These are phyloP conservation scores for Caenorhabditis drosophilae DNA, from an alignment of 2,888 invertebrate species.

Conservation along the genomic window DNA sequence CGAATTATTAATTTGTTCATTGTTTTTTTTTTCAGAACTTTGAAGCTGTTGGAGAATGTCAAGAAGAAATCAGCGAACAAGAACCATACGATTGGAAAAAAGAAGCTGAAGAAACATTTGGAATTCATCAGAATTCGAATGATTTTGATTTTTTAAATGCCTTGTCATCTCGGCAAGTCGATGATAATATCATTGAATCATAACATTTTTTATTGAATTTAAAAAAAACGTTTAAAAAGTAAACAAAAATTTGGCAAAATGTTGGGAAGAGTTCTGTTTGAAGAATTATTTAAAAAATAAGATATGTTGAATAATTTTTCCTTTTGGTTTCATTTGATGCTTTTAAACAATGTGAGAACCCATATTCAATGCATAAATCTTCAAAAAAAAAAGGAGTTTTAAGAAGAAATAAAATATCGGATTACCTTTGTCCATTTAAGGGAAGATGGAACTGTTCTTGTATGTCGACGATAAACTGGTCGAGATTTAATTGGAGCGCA, in stretches of 20 bases:
- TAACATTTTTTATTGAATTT: slow-evolving; percentile 1
- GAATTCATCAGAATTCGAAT: slow-evolving; percentile 25
- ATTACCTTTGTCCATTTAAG: slow-evolving; percentile 60
- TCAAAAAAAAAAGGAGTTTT: slow-evolving; percentile 9
- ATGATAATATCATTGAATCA: slow-evolving; percentile 23
- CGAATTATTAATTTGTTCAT: no score
- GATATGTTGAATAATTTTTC: neutral
- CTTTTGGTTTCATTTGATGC: no score
- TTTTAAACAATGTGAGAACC: slow-evolving; percentile 50
- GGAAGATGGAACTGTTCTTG: slow-evolving; percentile 62
- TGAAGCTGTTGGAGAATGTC: slow-evolving; percentile 15
- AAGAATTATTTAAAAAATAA: neutral
- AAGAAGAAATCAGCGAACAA: slow-evolving; percentile 6
- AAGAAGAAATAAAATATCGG: no score
- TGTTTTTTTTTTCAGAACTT: no score
- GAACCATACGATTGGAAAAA: slow-evolving; percentile 30
- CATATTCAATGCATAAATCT: slow-evolving; percentile 53
- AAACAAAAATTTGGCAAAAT: slow-evolving; percentile 2
- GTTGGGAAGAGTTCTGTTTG: no score
- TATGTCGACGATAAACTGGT: slow-evolving; percentile 63
- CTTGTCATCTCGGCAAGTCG: slow-evolving; percentile 14
- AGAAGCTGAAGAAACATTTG: slow-evolving; percentile 23
- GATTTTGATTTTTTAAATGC: slow-evolving; percentile 22
- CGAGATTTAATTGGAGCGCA: slow-evolving; percentile 41
- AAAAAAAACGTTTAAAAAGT: neutral